phyloP scores from a whole-genome alignment of 2,888 invertebrate species.

The Papilio protenor region DNA sequence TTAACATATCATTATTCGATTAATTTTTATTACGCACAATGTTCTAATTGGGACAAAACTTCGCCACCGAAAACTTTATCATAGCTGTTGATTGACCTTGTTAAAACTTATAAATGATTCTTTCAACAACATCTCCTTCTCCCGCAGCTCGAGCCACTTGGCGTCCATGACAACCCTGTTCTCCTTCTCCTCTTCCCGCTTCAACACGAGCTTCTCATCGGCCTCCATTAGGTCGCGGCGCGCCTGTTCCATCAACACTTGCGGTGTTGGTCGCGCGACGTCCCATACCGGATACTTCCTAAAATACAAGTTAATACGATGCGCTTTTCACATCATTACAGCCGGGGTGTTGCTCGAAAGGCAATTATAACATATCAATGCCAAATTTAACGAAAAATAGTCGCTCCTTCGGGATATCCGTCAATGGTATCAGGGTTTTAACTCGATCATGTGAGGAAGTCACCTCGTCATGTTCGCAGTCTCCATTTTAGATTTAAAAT shows the following conservation, averaged over 20 bases:
- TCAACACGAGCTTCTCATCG: slow-evolving; percentile 75
- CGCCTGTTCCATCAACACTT: slow-evolving; percentile 82
- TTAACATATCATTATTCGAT: neutral
- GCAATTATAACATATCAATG: too few relatives aligned
- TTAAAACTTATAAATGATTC: slow-evolving; percentile 86
- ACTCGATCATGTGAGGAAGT: slow-evolving; percentile 48
- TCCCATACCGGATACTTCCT: slow-evolving; percentile 87
- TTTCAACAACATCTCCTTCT: slow-evolving; percentile 80
- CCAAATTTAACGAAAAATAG: too few relatives aligned
- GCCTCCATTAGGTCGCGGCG: slow-evolving; percentile 80
- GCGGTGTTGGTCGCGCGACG: slow-evolving; percentile 81
- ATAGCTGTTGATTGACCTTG: slow-evolving; percentile 64
- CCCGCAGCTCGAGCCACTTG: slow-evolving; percentile 83
- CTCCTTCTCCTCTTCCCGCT: slow-evolving; percentile 71
- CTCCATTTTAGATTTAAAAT: slow-evolving; percentile 82
- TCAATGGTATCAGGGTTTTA: neutral
- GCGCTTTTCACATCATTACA: too few relatives aligned
- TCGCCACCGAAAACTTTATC: neutral
- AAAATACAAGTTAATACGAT: neutral
- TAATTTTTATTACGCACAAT: neutral
- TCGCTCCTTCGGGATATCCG: too few relatives aligned
- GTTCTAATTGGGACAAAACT: neutral
- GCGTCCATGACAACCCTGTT: slow-evolving; percentile 76
- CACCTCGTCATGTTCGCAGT: slow-evolving; percentile 79
- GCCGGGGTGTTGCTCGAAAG: too few relatives aligned